phyloP scores from a whole-genome alignment of 2,797 vertebrate species.

The Microhierax caerulescens region DNA sequence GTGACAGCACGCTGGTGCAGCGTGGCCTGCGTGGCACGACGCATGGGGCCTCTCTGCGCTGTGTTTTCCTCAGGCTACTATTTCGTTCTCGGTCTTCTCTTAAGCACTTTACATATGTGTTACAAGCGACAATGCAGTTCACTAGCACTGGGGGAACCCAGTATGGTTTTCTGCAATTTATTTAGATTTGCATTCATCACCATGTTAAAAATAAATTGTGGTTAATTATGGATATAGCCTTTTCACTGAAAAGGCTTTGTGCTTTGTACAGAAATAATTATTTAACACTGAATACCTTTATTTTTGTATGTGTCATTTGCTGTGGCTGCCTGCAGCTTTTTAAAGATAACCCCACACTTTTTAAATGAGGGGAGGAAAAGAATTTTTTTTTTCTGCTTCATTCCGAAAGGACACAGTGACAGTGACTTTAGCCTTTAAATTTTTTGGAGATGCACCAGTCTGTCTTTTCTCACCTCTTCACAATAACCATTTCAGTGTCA shows the following conservation, averaged over 20 bases:
- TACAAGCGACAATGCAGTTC: not conserved
- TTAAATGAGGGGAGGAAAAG: not conserved
- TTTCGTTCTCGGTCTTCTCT: not conserved
- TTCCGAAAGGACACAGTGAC: not conserved
- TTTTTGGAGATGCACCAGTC: not conserved
- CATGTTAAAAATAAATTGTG: slow-evolving; percentile 23
- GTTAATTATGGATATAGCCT: not conserved
- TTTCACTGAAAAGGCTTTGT: slow-evolving; percentile 28
- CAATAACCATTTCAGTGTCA: not conserved
- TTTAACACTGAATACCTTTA: slow-evolving; percentile 3
- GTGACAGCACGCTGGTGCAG: not conserved
- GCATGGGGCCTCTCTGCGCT: not conserved
- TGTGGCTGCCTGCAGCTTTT: not conserved
- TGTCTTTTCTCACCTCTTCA: slow-evolving; percentile 8
- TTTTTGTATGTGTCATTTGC: not conserved
- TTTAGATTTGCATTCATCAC: not conserved
- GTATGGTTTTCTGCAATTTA: not conserved
- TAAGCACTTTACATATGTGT: not conserved
- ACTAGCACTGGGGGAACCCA: not conserved
- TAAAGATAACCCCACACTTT: not conserved
- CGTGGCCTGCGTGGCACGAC: not conserved
- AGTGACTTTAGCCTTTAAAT: not conserved
- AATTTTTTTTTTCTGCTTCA: not conserved
- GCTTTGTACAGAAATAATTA: not conserved
- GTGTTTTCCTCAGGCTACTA: not conserved